Base-by-base conservation (phyloP, 2,797 vertebrate genomes). In the Ispidina lecontei region DNA sequence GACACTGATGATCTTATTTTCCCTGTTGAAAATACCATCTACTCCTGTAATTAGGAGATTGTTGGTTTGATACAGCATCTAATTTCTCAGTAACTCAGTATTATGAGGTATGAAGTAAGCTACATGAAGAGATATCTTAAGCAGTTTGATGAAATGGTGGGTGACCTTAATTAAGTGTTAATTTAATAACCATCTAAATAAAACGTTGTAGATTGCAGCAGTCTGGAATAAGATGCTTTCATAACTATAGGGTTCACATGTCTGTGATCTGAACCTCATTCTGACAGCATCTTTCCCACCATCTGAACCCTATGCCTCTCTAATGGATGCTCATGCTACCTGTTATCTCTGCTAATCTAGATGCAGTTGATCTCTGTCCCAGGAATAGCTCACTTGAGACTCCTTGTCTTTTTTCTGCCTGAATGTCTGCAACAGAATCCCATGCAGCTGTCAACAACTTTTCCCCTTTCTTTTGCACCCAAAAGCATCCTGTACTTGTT, bases 1-100 rank as follows among this genome's bases (percentile, higher is more conserved):
- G 87, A 95, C 82, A 92, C 35, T 95, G 91, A 93, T 93, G 93
- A 92, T 94, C 84, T 87, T 89, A 92, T 94, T 93, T 94, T 94
- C 82, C 73, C 69, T 75, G 52, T 26, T 88, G 86, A 95, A 96
- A 93, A 85, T 94, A 84, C n/a, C 26, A 46, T 92, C 78, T 81
- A 73, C 63, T 91, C 59, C 72, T 89, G 89, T 94, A 92, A 94
- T 93, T 95, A 92, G 84, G 59, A 93, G 92, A 92, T 85, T 91
- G 89, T 62, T 89, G n/a, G 75, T 89, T 95, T 83, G 65, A 67
- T 80, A 49, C 47, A 87, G 21, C 78, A 56, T 85, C 43, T 89
- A 49, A 87, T 92, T 91, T 91, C 84, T 91, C 31, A 33, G 65
- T 49, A 41, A 90, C 72, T 90, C 70, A 21, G 52, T 64, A 65